These are phyloP conservation scores for Aphaenogaster rudis DNA, from an alignment of 1,140 invertebrate species.

Conservation along the genomic window DNA sequence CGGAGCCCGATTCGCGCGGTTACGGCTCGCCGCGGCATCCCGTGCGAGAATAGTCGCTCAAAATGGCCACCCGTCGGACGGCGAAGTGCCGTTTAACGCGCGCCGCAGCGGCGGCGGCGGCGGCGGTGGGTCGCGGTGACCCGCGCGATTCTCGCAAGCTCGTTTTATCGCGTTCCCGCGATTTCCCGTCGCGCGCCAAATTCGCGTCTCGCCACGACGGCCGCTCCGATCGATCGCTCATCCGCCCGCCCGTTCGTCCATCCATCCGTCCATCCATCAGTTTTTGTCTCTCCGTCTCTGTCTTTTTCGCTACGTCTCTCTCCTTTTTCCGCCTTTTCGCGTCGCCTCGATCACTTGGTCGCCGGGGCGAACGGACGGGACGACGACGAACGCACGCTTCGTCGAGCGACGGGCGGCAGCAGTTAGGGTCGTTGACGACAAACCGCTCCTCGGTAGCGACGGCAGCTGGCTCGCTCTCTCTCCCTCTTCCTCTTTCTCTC, in stretches of 20 bases:
- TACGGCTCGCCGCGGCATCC: neutral
- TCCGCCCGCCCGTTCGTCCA: neutral
- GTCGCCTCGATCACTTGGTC: constrained; percentile 17
- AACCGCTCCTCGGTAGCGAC: constrained; percentile 70
- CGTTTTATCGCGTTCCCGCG: neutral
- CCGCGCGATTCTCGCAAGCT: constrained; percentile 16
- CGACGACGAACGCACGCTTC: constrained; percentile 38
- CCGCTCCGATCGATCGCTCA: constrained; percentile 21
- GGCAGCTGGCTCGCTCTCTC: constrained; percentile 75
- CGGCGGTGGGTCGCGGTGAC: constrained; percentile 17
- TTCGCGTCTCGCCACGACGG: constrained; percentile 9
- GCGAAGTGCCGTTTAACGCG: constrained; percentile 21
- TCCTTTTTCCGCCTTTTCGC: constrained; percentile 19
- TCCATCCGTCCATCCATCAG: neutral
- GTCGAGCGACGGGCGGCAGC: constrained; percentile 63
- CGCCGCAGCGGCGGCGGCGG: neutral
- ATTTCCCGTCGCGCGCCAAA: constrained; percentile 52
- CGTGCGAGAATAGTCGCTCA: constrained; percentile 30
- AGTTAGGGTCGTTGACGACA: constrained; percentile 64
- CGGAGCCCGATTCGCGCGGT: neutral
- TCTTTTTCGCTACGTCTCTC: neutral
- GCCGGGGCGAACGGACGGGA: constrained; percentile 24
- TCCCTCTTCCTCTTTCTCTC: constrained; percentile 54
- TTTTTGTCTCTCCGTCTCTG: neutral
- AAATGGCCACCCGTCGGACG: constrained; percentile 59